These are phyloP conservation scores for Meteorus colon DNA, from an alignment of 2,888 invertebrate species.

Conservation along the genomic window DNA sequence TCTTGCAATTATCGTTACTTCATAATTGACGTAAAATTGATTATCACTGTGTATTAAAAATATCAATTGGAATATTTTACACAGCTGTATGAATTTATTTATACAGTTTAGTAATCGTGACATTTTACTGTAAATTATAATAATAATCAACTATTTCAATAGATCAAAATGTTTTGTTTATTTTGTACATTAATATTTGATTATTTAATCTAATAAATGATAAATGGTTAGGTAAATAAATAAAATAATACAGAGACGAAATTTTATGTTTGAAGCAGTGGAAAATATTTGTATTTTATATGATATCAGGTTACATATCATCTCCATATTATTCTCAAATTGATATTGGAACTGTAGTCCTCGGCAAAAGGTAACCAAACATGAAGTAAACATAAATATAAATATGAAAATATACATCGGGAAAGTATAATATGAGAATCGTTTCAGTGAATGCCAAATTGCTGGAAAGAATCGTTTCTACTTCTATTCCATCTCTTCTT, in stretches of 20 bases:
- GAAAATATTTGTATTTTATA: neutral
- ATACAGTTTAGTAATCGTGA: neutral
- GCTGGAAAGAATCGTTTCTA: constrained; percentile 28
- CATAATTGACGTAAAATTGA: neutral
- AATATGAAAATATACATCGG: neutral
- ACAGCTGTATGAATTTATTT: neutral
- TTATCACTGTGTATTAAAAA: neutral
- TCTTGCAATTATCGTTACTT: neutral
- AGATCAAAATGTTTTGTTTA: neutral
- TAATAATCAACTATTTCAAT: neutral
- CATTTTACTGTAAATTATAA: neutral
- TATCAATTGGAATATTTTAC: neutral
- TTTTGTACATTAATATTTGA: neutral
- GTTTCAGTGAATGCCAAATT: constrained; percentile 17
- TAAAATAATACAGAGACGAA: neutral
- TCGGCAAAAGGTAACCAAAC: constrained; percentile 29
- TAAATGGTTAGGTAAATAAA: neutral
- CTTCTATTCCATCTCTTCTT: constrained; percentile 1
- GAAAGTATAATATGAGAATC: neutral
- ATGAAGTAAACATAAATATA: constrained; percentile 18
- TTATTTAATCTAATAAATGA: neutral
- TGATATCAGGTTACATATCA: neutral
- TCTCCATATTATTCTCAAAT: constrained; percentile 8
- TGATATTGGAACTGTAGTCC: constrained; percentile 39
- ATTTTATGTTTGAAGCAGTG: neutral